Evolutionary conservation across 37 sponge, comb jelly and placozoan species (phyloP).

Genomic region (Beroe ovata): DNA sequence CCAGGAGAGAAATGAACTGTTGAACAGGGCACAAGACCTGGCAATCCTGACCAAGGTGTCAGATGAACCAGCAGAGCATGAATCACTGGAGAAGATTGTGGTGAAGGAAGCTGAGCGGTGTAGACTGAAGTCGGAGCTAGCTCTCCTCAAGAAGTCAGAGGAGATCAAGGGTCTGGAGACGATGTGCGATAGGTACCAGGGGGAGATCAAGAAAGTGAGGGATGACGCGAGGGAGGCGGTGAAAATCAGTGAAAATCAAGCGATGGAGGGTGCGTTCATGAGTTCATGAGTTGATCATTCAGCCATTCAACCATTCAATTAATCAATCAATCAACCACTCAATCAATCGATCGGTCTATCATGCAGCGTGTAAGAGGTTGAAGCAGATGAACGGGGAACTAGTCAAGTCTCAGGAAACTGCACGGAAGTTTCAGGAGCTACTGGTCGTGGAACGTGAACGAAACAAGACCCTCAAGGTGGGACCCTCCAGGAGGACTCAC

Average conservation of each 20-base stretch:
- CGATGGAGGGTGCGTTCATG: conserved; percentile 16
- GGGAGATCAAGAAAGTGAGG: conserved; percentile 59
- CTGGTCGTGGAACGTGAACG: conserved; percentile 36
- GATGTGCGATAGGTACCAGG: conserved; percentile 62
- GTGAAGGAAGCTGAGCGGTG: conserved; percentile 30
- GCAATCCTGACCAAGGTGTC: neutral
- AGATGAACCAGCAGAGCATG: neutral
- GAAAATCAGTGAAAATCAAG: conserved; percentile 63
- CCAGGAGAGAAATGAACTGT: conserved; percentile 11
- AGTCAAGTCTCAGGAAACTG: conserved; percentile 41
- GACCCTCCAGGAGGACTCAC: too few relatives aligned
- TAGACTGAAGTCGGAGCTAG: conserved; percentile 15
- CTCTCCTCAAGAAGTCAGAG: conserved; percentile 28
- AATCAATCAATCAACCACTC: too few relatives aligned
- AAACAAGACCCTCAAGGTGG: conserved; percentile 21
- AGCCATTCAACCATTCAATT: too few relatives aligned
- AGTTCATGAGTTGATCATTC: too few relatives aligned
- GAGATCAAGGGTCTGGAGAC: conserved; percentile 68
- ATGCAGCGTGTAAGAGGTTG: conserved; percentile 42
- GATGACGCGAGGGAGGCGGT: conserved; percentile 45
- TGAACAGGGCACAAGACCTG: conserved; percentile 1
- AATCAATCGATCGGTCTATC: too few relatives aligned
- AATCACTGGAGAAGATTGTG: neutral
- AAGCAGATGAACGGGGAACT: conserved; percentile 60
- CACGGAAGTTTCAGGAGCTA: conserved; percentile 6